Percentiles rank a stretch among this genome's conserved stretches.
Evolutionary conservation across 1,140 invertebrate genomes (phyloP).

Genomic region (Rhagoletis pomonella): DNA sequence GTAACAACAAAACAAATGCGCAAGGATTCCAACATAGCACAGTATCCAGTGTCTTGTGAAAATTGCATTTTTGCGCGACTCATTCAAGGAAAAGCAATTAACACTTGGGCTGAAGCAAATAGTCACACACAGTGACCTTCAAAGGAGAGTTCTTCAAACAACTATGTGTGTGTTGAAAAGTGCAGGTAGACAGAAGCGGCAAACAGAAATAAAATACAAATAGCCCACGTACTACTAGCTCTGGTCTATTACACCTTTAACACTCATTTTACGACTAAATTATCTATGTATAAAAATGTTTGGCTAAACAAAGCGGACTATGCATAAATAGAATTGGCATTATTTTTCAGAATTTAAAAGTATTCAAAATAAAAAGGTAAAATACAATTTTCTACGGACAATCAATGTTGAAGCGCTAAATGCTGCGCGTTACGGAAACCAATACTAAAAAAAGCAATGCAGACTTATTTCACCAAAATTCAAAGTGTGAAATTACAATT

Average conservation of each 20-base stretch:
- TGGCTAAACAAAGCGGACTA: too few relatives aligned
- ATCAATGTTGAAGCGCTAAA: not conserved
- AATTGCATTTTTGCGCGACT: not conserved
- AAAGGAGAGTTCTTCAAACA: not conserved
- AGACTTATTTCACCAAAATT: too few relatives aligned
- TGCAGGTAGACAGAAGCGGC: not conserved
- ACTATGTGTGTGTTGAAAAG: not conserved
- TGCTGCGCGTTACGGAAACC: too few relatives aligned
- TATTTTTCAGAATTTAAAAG: not conserved
- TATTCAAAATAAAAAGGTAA: not conserved
- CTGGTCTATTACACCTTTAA: not conserved
- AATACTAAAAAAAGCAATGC: too few relatives aligned
- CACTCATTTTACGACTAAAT: too few relatives aligned
- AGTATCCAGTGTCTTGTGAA: not conserved
- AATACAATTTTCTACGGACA: not conserved
- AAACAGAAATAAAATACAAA: not conserved
- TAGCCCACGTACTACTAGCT: not conserved
- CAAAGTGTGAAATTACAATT: too few relatives aligned
- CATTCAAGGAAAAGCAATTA: conserved; percentile 47
- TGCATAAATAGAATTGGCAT: not conserved
- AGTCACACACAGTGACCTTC: conserved; percentile 25
- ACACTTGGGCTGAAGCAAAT: not conserved
- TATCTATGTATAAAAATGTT: too few relatives aligned
- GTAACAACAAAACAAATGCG: not conserved
- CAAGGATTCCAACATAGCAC: not conserved